Percentiles rank a stretch among this genome's conserved stretches.
Conservation (phyloP, 2,113 vertebrate genomes). For the Lanius collurio region DNA sequence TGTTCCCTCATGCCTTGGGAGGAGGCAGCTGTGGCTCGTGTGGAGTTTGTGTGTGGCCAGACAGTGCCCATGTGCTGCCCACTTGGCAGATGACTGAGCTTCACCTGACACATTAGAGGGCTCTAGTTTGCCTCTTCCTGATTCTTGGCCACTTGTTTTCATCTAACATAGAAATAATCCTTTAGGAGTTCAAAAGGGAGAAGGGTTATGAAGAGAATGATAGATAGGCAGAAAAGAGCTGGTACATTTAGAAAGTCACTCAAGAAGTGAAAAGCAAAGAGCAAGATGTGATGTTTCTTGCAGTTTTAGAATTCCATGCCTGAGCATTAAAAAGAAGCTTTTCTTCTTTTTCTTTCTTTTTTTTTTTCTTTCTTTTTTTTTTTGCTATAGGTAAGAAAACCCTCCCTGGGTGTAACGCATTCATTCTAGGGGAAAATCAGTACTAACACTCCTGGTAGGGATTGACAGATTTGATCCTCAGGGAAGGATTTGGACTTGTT, state of each 20-base stretch:
- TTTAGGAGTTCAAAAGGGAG: neutral
- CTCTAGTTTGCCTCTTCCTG: neutral
- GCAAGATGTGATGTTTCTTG: neutral
- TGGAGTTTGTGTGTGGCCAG: neutral
- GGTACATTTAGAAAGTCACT: accelerated
- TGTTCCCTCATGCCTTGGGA: neutral
- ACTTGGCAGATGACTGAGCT: neutral
- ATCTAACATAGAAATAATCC: neutral
- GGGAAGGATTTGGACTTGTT: neutral
- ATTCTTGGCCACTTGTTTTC: neutral
- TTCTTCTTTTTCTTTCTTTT: neutral
- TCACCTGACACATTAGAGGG: accelerated
- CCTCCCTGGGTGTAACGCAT: accelerated
- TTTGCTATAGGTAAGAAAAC: neutral
- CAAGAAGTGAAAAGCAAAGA: neutral
- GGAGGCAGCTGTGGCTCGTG: neutral
- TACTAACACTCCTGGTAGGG: neutral
- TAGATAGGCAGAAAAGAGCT: neutral
- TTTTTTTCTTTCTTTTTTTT: neutral
- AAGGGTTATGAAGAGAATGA: neutral
- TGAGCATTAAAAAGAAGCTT: neutral
- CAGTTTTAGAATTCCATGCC: neutral
- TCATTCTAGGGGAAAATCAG: neutral
- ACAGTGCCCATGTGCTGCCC: accelerated
- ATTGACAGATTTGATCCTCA: neutral